Conservation (phyloP, 2,113 vertebrate genomes). For the Pachyramphus minor region DNA sequence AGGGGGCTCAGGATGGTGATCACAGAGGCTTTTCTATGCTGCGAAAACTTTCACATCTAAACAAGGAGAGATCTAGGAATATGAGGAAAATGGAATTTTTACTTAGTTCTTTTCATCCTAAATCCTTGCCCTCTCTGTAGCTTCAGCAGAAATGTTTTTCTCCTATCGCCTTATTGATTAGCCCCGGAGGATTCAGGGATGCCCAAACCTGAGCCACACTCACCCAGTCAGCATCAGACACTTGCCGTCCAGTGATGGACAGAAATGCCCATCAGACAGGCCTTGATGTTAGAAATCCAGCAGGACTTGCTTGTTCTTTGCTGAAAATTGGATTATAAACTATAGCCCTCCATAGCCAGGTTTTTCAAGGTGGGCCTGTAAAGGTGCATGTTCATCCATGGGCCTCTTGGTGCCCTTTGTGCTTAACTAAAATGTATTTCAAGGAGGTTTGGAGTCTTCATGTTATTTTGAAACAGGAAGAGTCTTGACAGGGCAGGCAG, state of each 20-base stretch:
- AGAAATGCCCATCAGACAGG: neutral
- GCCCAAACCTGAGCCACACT: neutral
- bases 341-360: neutral
- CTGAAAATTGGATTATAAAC: neutral
- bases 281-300: neutral
- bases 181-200: neutral
- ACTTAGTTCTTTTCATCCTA: neutral
- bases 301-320: neutral
- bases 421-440: neutral
- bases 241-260: neutral
- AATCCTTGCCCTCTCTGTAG: neutral
- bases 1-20: neutral
- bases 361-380: neutral
- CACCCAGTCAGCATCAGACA: neutral
- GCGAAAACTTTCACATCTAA: neutral
- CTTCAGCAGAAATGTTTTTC: neutral
- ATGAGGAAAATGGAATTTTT: neutral
- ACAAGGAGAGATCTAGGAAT: neutral
- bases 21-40: neutral
- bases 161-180: neutral
- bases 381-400: neutral
- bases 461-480: constrained; percentile 6
- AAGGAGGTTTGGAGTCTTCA: neutral
- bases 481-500: neutral
- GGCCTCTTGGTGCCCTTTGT: neutral